A percentile compares a stretch with the other conserved stretches of the same genome.
phyloP scores from a whole-genome alignment of 2,888 invertebrate genomes.

The Strigamia maritima region DNA sequence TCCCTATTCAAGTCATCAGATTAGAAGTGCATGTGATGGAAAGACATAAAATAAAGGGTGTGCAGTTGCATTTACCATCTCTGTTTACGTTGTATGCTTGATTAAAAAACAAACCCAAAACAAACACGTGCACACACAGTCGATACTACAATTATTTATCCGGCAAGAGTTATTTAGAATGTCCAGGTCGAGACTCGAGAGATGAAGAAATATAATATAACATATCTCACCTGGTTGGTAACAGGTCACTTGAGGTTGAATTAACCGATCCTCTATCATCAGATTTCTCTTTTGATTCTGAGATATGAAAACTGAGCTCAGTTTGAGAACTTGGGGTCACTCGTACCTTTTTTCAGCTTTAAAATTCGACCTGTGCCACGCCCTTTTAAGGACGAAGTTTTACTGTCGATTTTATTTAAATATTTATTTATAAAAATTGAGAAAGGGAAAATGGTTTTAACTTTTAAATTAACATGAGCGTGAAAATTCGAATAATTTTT shows the following conservation, averaged over 20 bases:
- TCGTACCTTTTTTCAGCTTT: background rate
- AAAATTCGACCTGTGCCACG: background rate
- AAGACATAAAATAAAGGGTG: constrained; percentile 9
- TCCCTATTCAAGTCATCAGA: constrained; percentile 28
- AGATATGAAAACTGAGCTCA: background rate
- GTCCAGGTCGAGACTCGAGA: background rate
- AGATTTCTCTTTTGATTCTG: background rate
- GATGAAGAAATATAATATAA: background rate
- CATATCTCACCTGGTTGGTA: constrained; percentile 3
- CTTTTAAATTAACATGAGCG: no score
- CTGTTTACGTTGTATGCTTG: constrained; percentile 3
- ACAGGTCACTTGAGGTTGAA: constrained; percentile 15
- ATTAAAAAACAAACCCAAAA: background rate
- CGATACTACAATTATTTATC: no score
- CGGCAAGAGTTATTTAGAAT: background rate
- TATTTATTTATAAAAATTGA: background rate
- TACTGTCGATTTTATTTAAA: background rate
- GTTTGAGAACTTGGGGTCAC: background rate
- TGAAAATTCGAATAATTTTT: background rate
- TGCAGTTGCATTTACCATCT: constrained; percentile 6
- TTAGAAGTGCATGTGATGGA: constrained; percentile 32
- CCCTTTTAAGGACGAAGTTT: background rate
- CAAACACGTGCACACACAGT: no score
- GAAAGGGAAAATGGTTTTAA: background rate
- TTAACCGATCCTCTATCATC: background rate